Conservation (phyloP, 2,888 invertebrate species). For the Noctuana brunneofusca region DNA sequence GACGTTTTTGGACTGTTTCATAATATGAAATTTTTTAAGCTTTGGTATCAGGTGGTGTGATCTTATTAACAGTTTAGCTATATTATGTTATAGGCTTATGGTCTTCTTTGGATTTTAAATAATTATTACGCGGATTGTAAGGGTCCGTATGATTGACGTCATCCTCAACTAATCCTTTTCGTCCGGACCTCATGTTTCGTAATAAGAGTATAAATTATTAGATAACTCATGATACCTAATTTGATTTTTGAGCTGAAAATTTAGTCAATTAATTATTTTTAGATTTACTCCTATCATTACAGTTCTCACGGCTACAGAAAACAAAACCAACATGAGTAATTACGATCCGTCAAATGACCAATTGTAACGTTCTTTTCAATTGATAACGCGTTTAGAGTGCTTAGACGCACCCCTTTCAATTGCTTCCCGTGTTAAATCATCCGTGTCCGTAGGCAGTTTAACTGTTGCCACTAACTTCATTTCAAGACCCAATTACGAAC, state of each 20-base stretch:
- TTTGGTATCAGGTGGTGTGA: too few relatives aligned
- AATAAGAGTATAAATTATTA: too few relatives aligned
- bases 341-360: constrained; percentile 18
- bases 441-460: constrained; percentile 65
- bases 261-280: not conserved
- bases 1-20: not conserved
- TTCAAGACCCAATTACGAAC: constrained; percentile 6
- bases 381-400: constrained; percentile 37
- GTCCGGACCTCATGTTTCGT: too few relatives aligned
- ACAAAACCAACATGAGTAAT: constrained; percentile 7
- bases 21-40: too few relatives aligned
- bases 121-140: too few relatives aligned
- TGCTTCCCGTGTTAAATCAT: constrained; percentile 64
- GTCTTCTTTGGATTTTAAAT: too few relatives aligned
- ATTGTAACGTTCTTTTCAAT: constrained; percentile 35
- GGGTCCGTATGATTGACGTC: too few relatives aligned
- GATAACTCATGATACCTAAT: too few relatives aligned
- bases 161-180: too few relatives aligned
- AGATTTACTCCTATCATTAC: not conserved
- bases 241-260: too few relatives aligned
- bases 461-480: constrained; percentile 53
- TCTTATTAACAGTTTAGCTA: too few relatives aligned
- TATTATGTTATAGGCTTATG: too few relatives aligned
- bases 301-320: constrained; percentile 9
- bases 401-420: constrained; percentile 53